phyloP scores from a whole-genome alignment of 2,113 vertebrate species.

The Girardinichthys multiradiatus region DNA sequence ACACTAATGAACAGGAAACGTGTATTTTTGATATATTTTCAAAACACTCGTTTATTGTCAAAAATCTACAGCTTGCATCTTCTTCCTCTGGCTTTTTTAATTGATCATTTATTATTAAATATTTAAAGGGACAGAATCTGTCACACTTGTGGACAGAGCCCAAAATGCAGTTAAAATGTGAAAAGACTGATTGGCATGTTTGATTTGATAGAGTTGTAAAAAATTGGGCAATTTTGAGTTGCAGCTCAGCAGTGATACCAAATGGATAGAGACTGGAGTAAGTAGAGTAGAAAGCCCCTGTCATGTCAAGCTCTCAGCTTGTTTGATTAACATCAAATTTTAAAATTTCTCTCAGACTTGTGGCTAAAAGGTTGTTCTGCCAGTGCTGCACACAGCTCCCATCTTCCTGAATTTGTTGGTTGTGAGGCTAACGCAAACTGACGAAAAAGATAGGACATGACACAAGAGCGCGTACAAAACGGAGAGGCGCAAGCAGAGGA shows the following conservation, averaged over 20 bases:
- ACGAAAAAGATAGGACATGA: slow-evolving; percentile 38
- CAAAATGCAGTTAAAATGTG: slow-evolving; percentile 67
- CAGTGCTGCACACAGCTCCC: slow-evolving; percentile 43
- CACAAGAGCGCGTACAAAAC: slow-evolving; percentile 13
- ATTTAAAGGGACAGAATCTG: slow-evolving; percentile 58
- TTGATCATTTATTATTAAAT: slow-evolving; percentile 63
- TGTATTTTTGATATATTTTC: neutral
- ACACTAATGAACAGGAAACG: neutral
- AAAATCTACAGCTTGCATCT: slow-evolving; percentile 54
- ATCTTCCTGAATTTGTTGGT: slow-evolving; percentile 37
- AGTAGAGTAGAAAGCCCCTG: slow-evolving; percentile 99
- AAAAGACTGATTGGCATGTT: slow-evolving; percentile 80
- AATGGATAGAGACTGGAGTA: slow-evolving; percentile 93
- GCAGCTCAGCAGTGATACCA: slow-evolving; percentile 69
- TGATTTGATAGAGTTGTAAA: slow-evolving; percentile 77
- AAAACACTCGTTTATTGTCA: neutral
- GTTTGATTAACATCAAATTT: slow-evolving; percentile 99
- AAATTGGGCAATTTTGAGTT: slow-evolving; percentile 80
- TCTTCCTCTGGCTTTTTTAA: slow-evolving; percentile 28
- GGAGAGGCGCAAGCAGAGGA: neutral
- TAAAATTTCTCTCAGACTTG: slow-evolving; percentile 93
- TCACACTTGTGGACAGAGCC: slow-evolving; percentile 57
- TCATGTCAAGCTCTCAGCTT: slow-evolving; percentile 92
- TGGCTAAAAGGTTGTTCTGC: slow-evolving; percentile 78
- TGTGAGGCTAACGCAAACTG: slow-evolving; percentile 37